Percentiles rank a stretch among this genome's conserved stretches.
Evolutionary conservation across 2,113 vertebrate genomes (phyloP).

Genomic region (Orthonyx spaldingii): DNA sequence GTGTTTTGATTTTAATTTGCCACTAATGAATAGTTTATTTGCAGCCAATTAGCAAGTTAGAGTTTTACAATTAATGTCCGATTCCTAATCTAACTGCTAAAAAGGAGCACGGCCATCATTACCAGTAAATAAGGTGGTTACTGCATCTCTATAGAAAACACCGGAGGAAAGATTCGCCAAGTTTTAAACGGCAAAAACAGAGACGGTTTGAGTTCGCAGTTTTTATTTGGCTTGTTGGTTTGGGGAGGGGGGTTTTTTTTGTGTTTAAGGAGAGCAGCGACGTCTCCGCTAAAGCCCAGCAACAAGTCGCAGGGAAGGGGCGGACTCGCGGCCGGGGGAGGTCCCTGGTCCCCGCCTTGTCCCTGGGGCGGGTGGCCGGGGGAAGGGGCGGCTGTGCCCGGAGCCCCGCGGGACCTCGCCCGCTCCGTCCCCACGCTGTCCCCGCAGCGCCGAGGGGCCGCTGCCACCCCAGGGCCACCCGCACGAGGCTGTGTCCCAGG

Average conservation of each 20-base stretch:
- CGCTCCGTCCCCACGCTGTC: neutral
- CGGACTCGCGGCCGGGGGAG: neutral
- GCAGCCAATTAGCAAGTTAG: slow-evolving; percentile 74
- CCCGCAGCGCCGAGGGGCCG: neutral
- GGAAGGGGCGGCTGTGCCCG: neutral
- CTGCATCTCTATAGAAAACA: slow-evolving; percentile 2
- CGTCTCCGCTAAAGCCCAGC: neutral
- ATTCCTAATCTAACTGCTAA: slow-evolving; percentile 61
- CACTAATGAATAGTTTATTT: slow-evolving; percentile 77
- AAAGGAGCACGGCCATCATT: neutral
- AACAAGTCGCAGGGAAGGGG: neutral
- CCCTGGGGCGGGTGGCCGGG: neutral
- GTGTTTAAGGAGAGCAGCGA: neutral
- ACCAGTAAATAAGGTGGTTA: slow-evolving; percentile 33
- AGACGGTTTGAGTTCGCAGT: neutral
- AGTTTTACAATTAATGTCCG: slow-evolving; percentile 67
- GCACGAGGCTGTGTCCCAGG: neutral
- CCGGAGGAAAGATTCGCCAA: neutral
- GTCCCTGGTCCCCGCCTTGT: neutral
- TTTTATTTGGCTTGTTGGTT: neutral
- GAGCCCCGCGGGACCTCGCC: neutral
- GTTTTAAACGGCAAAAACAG: slow-evolving; percentile 16
- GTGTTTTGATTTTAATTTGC: slow-evolving; percentile 71
- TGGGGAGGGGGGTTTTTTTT: too few relatives aligned
- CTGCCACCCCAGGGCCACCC: neutral